Evolutionary conservation across 2,888 invertebrate species (phyloP).

Genomic region (Lycophotia porphyrea): DNA sequence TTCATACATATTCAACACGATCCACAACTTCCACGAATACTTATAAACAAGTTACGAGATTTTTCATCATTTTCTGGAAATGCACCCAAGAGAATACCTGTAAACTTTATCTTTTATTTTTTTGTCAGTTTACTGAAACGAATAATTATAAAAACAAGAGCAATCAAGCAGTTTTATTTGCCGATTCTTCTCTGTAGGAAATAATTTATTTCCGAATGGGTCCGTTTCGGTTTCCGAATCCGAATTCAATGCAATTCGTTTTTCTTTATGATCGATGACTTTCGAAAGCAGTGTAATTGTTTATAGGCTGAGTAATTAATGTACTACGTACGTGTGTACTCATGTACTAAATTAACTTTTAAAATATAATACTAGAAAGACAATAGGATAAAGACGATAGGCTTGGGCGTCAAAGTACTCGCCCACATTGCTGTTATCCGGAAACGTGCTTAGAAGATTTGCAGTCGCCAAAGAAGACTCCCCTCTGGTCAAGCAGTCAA

Average conservation of each 20-base stretch:
- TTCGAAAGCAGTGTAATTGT: not conserved
- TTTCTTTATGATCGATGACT: not conserved
- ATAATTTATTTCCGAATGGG: not conserved
- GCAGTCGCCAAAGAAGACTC: too few relatives aligned
- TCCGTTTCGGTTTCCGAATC: too few relatives aligned
- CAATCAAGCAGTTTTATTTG: not conserved
- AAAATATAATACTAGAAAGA: too few relatives aligned
- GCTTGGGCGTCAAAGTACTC: not conserved
- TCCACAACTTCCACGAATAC: not conserved
- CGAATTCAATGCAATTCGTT: not conserved
- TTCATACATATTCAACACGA: slow-evolving; percentile 1
- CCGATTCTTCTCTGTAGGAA: not conserved
- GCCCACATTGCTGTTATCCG: not conserved
- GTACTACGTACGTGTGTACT: too few relatives aligned
- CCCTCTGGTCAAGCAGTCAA: not conserved
- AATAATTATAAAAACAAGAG: not conserved
- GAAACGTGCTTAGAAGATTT: not conserved
- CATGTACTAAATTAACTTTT: not conserved
- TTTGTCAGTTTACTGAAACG: not conserved
- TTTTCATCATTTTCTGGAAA: not conserved
- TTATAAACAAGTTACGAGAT: not conserved
- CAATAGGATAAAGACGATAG: too few relatives aligned
- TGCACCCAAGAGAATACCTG: too few relatives aligned
- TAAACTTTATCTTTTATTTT: not conserved
- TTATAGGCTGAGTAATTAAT: not conserved